Conservation (phyloP, 2,797 vertebrate species). For the Enteromius paludinosus region DNA sequence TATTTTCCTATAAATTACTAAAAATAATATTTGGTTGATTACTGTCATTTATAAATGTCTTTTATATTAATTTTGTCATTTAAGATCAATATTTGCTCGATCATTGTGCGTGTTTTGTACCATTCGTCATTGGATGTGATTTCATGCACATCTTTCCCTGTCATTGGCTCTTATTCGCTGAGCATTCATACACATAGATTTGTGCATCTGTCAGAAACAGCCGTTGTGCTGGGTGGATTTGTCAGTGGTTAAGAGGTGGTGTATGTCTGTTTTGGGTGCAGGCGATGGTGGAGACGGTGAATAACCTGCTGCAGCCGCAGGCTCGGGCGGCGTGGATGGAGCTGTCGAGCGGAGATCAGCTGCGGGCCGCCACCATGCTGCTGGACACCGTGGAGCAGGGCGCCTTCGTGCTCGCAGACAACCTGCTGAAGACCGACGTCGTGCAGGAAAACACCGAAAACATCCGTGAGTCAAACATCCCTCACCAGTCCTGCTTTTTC, state of each 20-base stretch:
- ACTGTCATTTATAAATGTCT: too few relatives aligned
- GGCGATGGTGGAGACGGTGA: constrained; percentile 99
- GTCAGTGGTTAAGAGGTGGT: neutral
- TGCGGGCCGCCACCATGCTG: constrained; percentile 92
- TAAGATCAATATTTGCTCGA: neutral
- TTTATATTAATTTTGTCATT: too few relatives aligned
- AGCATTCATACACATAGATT: neutral
- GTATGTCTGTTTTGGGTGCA: constrained; percentile 64
- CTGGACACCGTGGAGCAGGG: constrained; percentile 97
- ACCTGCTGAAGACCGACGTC: constrained; percentile 97
- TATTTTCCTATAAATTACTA: too few relatives aligned
- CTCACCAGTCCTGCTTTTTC: neutral
- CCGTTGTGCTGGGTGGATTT: too few relatives aligned
- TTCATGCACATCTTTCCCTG: neutral
- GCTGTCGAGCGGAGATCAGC: constrained; percentile 87
- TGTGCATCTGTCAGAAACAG: neutral
- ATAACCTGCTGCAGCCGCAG: constrained; percentile 94
- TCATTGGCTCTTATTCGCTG: neutral
- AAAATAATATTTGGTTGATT: too few relatives aligned
- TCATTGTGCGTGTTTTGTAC: neutral
- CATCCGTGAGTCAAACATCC: constrained; percentile 85
- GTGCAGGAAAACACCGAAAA: constrained; percentile 96
- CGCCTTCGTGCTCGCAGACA: constrained; percentile 95
- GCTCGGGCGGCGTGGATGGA: constrained; percentile 90
- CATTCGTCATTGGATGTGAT: neutral